Evolutionary conservation across 2,888 invertebrate species (phyloP).

Genomic region (Creontiades dilutus): DNA sequence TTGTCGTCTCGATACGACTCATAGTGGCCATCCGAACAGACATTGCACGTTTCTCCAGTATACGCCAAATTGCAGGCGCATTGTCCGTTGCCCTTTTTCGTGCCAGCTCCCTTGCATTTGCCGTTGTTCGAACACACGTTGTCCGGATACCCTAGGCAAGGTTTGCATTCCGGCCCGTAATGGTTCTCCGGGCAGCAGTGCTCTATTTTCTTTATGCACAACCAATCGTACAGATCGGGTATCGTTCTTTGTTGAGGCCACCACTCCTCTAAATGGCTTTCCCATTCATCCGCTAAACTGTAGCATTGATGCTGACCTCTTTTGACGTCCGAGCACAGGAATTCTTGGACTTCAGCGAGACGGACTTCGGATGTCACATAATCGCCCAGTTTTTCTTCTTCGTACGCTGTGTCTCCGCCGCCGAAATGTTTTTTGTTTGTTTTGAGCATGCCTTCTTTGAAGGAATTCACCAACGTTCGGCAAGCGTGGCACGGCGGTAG

Average conservation of each 20-base stretch:
- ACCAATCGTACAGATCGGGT: slow-evolving; percentile 84
- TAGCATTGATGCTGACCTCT: slow-evolving; percentile 88
- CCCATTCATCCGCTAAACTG: slow-evolving; percentile 89
- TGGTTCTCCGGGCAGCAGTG: slow-evolving; percentile 92
- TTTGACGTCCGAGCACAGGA: slow-evolving; percentile 87
- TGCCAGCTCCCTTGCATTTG: slow-evolving; percentile 91
- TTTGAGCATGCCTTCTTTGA: slow-evolving; percentile 88
- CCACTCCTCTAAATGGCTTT: slow-evolving; percentile 91
- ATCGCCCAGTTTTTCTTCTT: slow-evolving; percentile 90
- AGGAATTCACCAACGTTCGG: slow-evolving; percentile 86
- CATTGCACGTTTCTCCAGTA: slow-evolving; percentile 86
- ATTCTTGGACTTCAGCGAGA: slow-evolving; percentile 93
- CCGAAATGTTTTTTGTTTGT: slow-evolving; percentile 94
- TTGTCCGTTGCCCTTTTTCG: slow-evolving; percentile 94
- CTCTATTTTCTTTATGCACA: slow-evolving; percentile 88
- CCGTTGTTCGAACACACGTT: slow-evolving; percentile 91
- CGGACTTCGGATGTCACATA: slow-evolving; percentile 93
- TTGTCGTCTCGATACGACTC: slow-evolving; percentile 86
- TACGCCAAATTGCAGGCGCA: slow-evolving; percentile 93
- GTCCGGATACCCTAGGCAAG: slow-evolving; percentile 86
- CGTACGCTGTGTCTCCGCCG: slow-evolving; percentile 93
- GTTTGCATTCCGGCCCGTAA: slow-evolving; percentile 89
- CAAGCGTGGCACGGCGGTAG: slow-evolving; percentile 80
- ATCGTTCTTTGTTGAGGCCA: slow-evolving; percentile 86
- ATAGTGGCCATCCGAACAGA: slow-evolving; percentile 88